Evolutionary conservation across 2,888 invertebrate species (phyloP), one percentile per base, ranked within the genome.

Genomic region (Drosophila subsilvestris): DNA sequence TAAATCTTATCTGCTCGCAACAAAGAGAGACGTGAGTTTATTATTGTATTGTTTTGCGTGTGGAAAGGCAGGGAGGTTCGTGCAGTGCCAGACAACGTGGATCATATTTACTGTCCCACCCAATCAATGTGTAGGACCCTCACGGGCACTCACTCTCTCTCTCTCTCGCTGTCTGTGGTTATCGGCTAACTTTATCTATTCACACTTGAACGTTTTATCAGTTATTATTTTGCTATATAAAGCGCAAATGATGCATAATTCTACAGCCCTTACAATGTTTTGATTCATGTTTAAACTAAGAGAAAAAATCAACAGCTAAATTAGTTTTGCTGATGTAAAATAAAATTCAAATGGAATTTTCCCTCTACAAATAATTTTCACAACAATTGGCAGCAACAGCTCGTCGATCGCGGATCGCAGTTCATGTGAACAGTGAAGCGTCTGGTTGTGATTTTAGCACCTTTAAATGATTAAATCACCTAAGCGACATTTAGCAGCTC

Each of bases 361-460:
- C 18, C 53, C 25, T n/a, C 47, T 22, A 53, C 65, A 48, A 65
- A 66, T 6, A 32, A 29, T 63, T 63, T 51, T 51, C 44, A 27
- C 22, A 62, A 63, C 47, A 37, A 48, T 63, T 50, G 4, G 50
- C 45, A 37, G 8, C 2, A 27, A 47, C 29, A 29, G 32, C 12
- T 32, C 32, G 32, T 9, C 9, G 27, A 29, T 29, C 27, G 5
- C 22, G 3, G 50, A 63, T 63, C 63, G 29, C 65, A 53, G 47
- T 29, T 65, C 37, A 47, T 25, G 42, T 65, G 53, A 53, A 47
- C 53, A 12, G 32, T 29, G 48, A 53, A 65, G 49, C 43, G 29
- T 12, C 65, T 18, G 55, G 0, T 20, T 49, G 65, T 54, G 54
- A 66, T 66, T 66, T 66, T 66, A 66, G 65, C 65, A 66, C 65